phyloP scores from a whole-genome alignment of 2,797 vertebrate species.

The Atherinosoma microstoma region DNA sequence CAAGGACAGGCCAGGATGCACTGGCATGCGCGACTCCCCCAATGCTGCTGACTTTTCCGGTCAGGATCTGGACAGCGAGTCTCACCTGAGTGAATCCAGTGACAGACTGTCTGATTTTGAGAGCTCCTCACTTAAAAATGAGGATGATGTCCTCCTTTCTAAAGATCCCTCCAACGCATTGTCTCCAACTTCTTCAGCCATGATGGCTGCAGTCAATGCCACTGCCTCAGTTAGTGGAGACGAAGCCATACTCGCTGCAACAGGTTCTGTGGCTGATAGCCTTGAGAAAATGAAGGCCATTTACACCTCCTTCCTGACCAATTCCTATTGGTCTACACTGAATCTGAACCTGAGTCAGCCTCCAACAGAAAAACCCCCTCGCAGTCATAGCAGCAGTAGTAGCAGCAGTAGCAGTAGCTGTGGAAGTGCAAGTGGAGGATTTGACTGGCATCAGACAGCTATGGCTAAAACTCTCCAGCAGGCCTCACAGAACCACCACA shows the following conservation, averaged over 20 bases:
- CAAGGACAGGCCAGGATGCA: conserved; percentile 90
- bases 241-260: conserved; percentile 76
- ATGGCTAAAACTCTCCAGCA: conserved; percentile 97
- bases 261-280: conserved; percentile 90
- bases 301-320: conserved; percentile 98
- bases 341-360: conserved; percentile 93
- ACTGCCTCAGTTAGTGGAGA: conserved; percentile 78
- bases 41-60: conserved; percentile 92
- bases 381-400: conserved; percentile 92
- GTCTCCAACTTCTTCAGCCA: conserved; percentile 70
- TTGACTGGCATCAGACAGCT: conserved; percentile 99
- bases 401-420: conserved; percentile 94
- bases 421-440: conserved; percentile 94
- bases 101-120: conserved; percentile 98
- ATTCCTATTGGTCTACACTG: conserved; percentile 98
- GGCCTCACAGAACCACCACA: conserved; percentile 90
- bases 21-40: conserved; percentile 93
- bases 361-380: conserved; percentile 88
- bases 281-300: conserved; percentile 99
- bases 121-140: conserved; percentile 93
- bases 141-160: conserved; percentile 88
- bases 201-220: conserved; percentile 67
- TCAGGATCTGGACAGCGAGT: conserved; percentile 98
- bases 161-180: conserved; percentile 87
- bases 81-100: conserved; percentile 96